phyloP scores from a whole-genome alignment of 2,888 invertebrate genomes.

The Sympetrum striolatum region DNA sequence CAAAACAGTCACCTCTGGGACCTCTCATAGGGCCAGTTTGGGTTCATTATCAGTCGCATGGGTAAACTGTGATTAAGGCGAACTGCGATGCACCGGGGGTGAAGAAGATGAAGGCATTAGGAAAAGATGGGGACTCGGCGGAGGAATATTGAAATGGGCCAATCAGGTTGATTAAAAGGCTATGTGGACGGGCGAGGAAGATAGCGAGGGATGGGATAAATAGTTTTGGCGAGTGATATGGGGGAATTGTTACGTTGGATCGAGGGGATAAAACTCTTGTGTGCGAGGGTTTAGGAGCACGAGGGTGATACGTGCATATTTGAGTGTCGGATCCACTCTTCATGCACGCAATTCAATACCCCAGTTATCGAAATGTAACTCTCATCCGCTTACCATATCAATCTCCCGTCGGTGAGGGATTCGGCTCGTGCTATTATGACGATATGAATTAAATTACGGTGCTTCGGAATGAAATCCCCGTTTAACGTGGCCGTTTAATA shows the following conservation, averaged over 20 bases:
- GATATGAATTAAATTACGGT: constrained; percentile 7
- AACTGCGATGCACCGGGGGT: background rate
- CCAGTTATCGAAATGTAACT: background rate
- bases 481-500: background rate
- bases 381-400: constrained; percentile 13
- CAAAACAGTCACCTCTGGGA: background rate
- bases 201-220: background rate
- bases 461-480: background rate
- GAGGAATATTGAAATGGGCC: constrained; percentile 37
- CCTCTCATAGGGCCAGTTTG: constrained; percentile 4
- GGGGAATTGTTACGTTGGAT: background rate
- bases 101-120: constrained; percentile 36
- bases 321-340: background rate
- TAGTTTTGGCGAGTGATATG: background rate
- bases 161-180: constrained; percentile 41
- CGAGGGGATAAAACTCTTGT: background rate
- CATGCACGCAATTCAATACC: background rate
- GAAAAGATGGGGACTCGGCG: background rate
- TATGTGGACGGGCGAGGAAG: background rate
- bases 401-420: constrained; percentile 4
- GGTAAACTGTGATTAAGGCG: constrained; percentile 38
- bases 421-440: constrained; percentile 1
- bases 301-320: constrained; percentile 35
- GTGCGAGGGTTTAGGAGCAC: background rate
- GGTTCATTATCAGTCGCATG: constrained; percentile 39